Base-by-base conservation (phyloP, 2,113 vertebrate species). In the Gymnorhina tibicen region DNA sequence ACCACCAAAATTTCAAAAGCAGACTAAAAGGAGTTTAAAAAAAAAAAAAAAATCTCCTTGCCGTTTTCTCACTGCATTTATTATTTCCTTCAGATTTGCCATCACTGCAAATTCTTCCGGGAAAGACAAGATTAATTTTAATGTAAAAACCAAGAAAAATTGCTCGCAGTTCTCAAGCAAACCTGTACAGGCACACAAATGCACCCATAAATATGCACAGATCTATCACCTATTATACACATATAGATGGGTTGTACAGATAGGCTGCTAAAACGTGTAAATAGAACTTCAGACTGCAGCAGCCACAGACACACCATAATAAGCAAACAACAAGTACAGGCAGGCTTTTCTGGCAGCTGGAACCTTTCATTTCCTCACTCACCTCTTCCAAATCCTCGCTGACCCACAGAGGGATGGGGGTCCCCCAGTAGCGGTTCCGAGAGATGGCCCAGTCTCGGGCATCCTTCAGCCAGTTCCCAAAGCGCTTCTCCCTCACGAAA, bases 371-470 rank as follows among this genome's bases (percentile, higher is more conserved):
- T 47, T 56, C 7, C 42, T 73, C 63, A 74, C 95, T n/a, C 77
- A 99, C 99, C 99, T 99, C 99, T 88, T 99, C 98, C 53, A 98
- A 98, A 97, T 99, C 99, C 1, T 98, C 98, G 15, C 99, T 99
- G 98, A 99, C 98, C 99, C 99, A 99, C 82, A 99, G 94, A 1
- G 99, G 99, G 91, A 99, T 99, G 4, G 99, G 99, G 4, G 99
- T 99, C 16, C 99, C 99, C 99, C 99, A 99, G 97, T 99, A 99
- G 32, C 99, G 98, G 97, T 99, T 99, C 85, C 99, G 98, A 20
- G 99, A 99, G 95, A 99, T 96, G 16, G 99, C 99, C 99, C 99
- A 99, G 89, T 99, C 99, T 1, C 98, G 98, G 5, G 99, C 99
- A 1, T 99, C 99, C 97, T 98, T 99, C 52, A 99, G 98, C 99